Evolutionary conservation across 2,797 vertebrate species (phyloP).

Genomic region (Micrastur ruficollis): DNA sequence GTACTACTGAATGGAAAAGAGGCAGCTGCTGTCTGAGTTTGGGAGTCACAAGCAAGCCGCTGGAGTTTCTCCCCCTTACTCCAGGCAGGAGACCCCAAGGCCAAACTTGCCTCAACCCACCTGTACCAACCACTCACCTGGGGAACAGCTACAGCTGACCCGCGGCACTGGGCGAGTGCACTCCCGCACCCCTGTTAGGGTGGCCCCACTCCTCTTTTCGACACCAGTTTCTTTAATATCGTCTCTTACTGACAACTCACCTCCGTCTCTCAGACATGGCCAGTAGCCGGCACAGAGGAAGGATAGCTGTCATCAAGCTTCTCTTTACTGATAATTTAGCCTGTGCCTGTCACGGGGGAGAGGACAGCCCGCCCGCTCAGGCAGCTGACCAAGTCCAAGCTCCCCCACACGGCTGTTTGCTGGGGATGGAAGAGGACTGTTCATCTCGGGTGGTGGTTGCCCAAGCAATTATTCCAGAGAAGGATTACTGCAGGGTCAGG

Average conservation of each 20-base stretch:
- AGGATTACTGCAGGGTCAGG: neutral
- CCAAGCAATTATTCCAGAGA: neutral
- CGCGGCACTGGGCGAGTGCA: rapidly evolving
- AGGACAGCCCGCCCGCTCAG: neutral
- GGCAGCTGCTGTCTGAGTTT: neutral
- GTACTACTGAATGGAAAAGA: neutral
- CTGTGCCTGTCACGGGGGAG: neutral
- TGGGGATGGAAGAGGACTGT: neutral
- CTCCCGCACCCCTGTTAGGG: rapidly evolving
- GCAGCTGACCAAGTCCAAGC: neutral
- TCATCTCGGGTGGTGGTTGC: rapidly evolving
- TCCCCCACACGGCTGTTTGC: neutral
- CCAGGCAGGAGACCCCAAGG: neutral
- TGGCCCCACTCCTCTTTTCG: neutral
- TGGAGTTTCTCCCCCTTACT: neutral
- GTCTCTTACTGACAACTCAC: neutral
- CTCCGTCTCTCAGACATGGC: neutral
- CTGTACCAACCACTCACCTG: neutral
- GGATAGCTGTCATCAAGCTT: neutral
- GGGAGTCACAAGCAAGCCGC: neutral
- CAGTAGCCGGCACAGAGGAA: neutral
- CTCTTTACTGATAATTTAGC: neutral
- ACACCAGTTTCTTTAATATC: neutral
- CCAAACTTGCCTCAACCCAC: neutral
- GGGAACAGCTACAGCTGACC: neutral